Evolutionary conservation across 2,113 vertebrate species (phyloP).

Genomic region (Pomatorhinus ruficollis): DNA sequence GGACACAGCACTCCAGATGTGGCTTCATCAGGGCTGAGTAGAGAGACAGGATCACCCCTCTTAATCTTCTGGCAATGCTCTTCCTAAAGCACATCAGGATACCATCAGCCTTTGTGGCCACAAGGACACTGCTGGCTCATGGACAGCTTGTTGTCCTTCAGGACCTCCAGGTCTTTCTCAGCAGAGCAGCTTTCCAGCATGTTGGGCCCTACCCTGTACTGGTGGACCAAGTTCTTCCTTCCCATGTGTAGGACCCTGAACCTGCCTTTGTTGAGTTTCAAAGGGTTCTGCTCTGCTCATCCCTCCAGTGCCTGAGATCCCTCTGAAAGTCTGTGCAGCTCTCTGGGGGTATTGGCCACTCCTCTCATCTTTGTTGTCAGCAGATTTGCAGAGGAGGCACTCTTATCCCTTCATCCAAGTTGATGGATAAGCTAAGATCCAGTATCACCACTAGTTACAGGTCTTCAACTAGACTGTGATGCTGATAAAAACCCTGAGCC

Average conservation of each 20-base stretch:
- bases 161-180: background rate
- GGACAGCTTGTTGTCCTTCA: background rate
- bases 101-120: background rate
- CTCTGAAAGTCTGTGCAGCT: background rate
- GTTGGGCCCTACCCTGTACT: background rate
- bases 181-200: background rate
- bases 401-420: background rate
- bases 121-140: background rate
- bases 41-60: background rate
- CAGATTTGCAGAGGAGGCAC: background rate
- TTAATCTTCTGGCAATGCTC: background rate
- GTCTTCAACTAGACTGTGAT: background rate
- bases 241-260: background rate
- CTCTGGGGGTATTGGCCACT: background rate
- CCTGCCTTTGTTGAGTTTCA: background rate
- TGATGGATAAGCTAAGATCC: background rate
- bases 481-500: background rate
- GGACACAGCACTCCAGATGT: background rate
- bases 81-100: background rate
- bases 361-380: background rate
- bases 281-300: background rate
- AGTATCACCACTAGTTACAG: background rate
- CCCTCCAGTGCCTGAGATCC: background rate
- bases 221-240: background rate
- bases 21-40: background rate